A percentile compares a stretch with the other conserved stretches of the same genome.
Conservation (phyloP, 2,888 invertebrate species). For the Cryptus armator region DNA sequence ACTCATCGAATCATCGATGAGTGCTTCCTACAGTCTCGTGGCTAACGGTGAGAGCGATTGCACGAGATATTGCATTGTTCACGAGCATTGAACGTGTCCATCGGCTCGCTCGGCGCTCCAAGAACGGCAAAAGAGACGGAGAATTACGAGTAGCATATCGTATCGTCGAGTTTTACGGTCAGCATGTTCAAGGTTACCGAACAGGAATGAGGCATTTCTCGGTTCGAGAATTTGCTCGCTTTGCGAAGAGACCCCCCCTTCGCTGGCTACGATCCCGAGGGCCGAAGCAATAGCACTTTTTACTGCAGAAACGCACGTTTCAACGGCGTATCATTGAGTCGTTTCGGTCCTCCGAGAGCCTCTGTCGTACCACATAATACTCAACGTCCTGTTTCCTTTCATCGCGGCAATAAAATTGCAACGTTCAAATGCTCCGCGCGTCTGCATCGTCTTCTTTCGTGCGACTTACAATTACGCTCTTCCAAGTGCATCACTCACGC, state of each 20-base stretch:
- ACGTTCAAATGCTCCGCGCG: not conserved
- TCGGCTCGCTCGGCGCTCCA: not conserved
- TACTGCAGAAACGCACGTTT: not conserved
- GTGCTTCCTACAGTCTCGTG: not conserved
- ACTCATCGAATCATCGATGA: constrained; percentile 24
- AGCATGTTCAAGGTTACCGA: constrained; percentile 33
- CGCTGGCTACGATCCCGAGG: not conserved
- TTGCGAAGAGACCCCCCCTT: constrained; percentile 10
- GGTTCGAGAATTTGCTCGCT: constrained; percentile 29
- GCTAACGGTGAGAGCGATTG: not conserved
- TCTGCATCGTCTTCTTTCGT: constrained; percentile 2
- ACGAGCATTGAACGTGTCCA: constrained; percentile 22
- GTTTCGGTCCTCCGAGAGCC: not conserved
- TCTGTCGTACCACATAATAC: not conserved
- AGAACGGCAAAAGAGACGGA: not conserved
- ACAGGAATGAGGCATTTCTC: constrained; percentile 28
- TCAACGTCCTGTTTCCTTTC: constrained; percentile 3
- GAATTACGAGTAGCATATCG: constrained; percentile 17
- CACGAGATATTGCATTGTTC: constrained; percentile 20
- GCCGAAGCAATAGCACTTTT: constrained; percentile 7
- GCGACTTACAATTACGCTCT: constrained; percentile 5
- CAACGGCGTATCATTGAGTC: constrained; percentile 4
- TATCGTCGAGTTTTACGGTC: not conserved
- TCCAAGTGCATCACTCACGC: constrained; percentile 11
- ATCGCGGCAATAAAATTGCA: not conserved